A percentile compares a stretch with the other conserved stretches of the same genome.
These are phyloP conservation scores for Perdita meconis DNA, from an alignment of 2,888 invertebrate genomes.

Conservation along the genomic window DNA sequence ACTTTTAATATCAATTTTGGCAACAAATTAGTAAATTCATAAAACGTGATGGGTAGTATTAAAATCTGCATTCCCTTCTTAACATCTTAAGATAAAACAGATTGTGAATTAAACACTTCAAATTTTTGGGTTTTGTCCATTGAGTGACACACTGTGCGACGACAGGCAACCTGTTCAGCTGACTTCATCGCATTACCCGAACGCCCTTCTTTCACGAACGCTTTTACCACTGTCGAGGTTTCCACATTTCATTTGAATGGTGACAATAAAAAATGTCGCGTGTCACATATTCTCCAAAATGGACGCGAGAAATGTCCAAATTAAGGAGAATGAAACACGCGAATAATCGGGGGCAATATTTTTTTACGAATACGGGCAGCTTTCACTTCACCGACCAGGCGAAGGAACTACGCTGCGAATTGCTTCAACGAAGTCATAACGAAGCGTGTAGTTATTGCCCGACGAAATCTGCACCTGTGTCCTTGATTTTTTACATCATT, in stretches of 20 bases:
- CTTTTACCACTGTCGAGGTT: neutral
- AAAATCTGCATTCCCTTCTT: too few relatives aligned
- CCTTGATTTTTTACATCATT: too few relatives aligned
- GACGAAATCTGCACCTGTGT: too few relatives aligned
- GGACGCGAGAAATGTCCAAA: constrained; percentile 8
- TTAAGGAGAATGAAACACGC: constrained; percentile 9
- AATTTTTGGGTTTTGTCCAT: too few relatives aligned
- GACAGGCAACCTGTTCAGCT: neutral
- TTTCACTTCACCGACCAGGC: constrained; percentile 25
- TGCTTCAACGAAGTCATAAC: neutral
- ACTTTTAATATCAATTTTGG: too few relatives aligned
- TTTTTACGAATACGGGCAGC: constrained; percentile 1
- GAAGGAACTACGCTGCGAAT: neutral
- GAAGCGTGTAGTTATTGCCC: too few relatives aligned
- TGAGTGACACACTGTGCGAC: neutral
- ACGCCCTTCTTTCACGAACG: neutral
- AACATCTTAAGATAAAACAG: too few relatives aligned
- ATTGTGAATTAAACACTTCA: too few relatives aligned
- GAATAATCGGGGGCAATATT: neutral
- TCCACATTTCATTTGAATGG: neutral
- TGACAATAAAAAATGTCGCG: constrained; percentile 7
- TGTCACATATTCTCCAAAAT: neutral
- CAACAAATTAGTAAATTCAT: too few relatives aligned
- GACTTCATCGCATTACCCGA: neutral
- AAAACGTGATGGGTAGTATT: too few relatives aligned